These are phyloP conservation scores for Zosterops pallidus DNA, from an alignment of 2,113 vertebrate genomes.

Conservation along the genomic window DNA sequence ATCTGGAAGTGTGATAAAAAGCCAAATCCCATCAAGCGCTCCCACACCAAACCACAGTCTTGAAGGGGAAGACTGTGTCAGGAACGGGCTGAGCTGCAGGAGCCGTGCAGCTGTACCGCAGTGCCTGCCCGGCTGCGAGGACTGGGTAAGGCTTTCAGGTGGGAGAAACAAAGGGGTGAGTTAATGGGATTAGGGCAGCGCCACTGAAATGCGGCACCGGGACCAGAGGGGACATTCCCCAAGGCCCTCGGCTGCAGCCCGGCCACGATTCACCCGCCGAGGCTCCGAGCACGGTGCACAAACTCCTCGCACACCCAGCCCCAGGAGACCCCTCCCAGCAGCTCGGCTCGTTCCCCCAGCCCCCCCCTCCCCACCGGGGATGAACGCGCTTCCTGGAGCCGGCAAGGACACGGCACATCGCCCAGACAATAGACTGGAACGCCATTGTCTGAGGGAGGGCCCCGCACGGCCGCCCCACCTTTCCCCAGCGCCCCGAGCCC, in stretches of 20 bases:
- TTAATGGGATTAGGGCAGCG: conserved; percentile 2
- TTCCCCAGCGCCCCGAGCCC: not conserved
- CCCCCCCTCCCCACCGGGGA: not conserved
- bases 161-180: conserved; percentile 11
- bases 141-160: not conserved
- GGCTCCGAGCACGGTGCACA: not conserved
- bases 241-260: not conserved
- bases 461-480: not conserved
- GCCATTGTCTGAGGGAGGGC: conserved; percentile 33
- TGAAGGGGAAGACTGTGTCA: not conserved
- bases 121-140: not conserved
- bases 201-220: not conserved
- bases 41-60: conserved; percentile 13
- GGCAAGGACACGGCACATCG: not conserved
- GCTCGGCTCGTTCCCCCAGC: not conserved
- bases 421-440: conserved; percentile 40
- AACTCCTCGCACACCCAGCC: not conserved
- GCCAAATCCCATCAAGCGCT: conserved; percentile 2
- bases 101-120: not conserved
- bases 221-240: not conserved
- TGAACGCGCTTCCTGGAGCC: not conserved
- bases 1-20: not conserved
- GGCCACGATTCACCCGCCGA: not conserved
- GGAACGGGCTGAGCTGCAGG: not conserved
- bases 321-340: not conserved